Conservation (phyloP, 2,888 invertebrate genomes). For the Acronicta alni region DNA sequence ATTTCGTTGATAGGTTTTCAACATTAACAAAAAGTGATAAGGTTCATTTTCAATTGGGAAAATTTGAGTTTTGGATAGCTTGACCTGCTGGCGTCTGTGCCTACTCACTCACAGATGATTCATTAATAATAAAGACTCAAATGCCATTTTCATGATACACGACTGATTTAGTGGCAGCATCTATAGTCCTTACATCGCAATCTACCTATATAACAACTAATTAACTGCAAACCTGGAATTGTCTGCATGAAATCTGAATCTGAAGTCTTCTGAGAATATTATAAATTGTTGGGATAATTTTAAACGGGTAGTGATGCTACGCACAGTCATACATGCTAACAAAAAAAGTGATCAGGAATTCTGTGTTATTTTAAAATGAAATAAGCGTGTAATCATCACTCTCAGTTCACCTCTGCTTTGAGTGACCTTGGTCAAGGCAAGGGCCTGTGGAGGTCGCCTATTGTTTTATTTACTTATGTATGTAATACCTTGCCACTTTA, state of each 20-base stretch:
- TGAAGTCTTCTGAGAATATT: not conserved
- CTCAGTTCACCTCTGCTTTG: not conserved
- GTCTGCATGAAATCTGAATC: not conserved
- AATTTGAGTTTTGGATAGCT: no score
- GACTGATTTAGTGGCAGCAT: conserved; percentile 9
- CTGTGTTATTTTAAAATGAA: conserved; percentile 3
- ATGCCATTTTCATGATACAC: conserved; percentile 33
- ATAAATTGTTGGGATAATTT: not conserved
- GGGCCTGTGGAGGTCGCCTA: conserved; percentile 46
- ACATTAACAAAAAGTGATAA: no score
- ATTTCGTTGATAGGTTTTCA: no score
- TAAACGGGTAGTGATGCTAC: no score
- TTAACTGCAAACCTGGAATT: not conserved
- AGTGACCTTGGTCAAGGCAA: conserved; percentile 43
- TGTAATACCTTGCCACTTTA: conserved; percentile 5
- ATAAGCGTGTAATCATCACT: conserved; percentile 1
- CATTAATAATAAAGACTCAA: conserved; percentile 38
- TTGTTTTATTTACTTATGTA: conserved; percentile 37
- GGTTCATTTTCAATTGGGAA: no score
- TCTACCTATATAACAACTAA: not conserved
- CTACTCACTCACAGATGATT: conserved; percentile 30
- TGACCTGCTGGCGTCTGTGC: no score
- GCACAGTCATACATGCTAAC: not conserved
- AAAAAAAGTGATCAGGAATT: conserved; percentile 13
- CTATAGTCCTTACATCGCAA: not conserved